A percentile compares a stretch with the other conserved stretches of the same genome.
Evolutionary conservation across 2,113 vertebrate genomes (phyloP).

Genomic region (Phycodurus eques): DNA sequence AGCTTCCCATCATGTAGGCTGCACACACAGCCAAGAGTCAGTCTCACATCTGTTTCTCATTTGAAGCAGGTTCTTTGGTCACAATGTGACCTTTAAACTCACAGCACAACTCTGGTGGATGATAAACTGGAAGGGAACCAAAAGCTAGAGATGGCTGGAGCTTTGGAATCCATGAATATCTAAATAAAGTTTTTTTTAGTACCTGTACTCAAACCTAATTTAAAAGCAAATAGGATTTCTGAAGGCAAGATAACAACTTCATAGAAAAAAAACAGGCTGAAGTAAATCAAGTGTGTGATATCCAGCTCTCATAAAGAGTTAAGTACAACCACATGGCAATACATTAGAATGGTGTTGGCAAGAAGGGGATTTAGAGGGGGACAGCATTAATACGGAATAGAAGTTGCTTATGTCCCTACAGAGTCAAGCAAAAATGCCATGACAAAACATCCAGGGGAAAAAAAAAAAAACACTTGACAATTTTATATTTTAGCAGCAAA

Average conservation of each 20-base stretch:
- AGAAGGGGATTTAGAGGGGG: constrained; percentile 29
- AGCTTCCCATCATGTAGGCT: background rate
- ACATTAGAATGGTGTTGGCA: constrained; percentile 20
- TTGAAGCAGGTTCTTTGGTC: constrained; percentile 46
- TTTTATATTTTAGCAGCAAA: background rate
- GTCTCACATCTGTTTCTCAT: constrained; percentile 59
- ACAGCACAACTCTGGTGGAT: constrained; percentile 23
- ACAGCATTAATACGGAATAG: constrained; percentile 32
- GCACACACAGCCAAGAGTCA: constrained; percentile 2
- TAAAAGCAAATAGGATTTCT: constrained; percentile 6
- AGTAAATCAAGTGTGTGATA: constrained; percentile 5
- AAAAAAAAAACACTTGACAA: background rate
- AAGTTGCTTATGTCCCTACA: constrained; percentile 17
- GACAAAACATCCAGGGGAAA: constrained; percentile 8
- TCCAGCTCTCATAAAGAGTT: constrained; percentile 4
- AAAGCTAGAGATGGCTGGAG: constrained; percentile 22
- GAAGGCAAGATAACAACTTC: background rate
- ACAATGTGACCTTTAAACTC: constrained; percentile 49
- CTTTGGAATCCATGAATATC: background rate
- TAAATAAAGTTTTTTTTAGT: background rate
- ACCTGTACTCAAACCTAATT: background rate
- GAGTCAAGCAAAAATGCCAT: constrained; percentile 13
- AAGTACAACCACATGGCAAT: constrained; percentile 12
- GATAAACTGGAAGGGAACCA: constrained; percentile 46
- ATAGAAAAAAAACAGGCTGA: constrained; percentile 1